Evolutionary conservation across 2,113 vertebrate species (phyloP).

Genomic region (Carettochelys insculpta): DNA sequence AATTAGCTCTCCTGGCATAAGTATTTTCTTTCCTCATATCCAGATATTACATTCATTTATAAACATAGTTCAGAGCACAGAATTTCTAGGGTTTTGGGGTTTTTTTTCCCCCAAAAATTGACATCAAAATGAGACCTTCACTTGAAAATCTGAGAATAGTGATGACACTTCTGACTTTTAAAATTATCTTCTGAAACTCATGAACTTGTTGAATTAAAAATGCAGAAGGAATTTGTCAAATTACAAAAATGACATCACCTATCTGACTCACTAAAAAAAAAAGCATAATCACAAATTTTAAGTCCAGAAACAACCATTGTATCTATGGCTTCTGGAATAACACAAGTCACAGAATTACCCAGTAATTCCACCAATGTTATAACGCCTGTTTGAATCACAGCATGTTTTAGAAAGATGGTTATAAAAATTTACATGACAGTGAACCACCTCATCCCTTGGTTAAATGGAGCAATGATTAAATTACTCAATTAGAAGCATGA

Average conservation of each 20-base stretch:
- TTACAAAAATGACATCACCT: neutral
- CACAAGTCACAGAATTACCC: neutral
- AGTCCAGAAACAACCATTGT: neutral
- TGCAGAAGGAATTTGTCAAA: neutral
- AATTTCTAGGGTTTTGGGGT: too few species aligned
- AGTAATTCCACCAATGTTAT: neutral
- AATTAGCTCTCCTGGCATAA: neutral
- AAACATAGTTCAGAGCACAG: too few species aligned
- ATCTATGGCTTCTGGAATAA: neutral
- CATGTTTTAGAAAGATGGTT: neutral
- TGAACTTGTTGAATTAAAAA: neutral
- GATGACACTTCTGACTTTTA: neutral
- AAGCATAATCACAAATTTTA: neutral
- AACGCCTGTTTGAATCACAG: neutral
- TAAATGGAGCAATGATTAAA: neutral
- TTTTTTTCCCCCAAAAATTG: neutral
- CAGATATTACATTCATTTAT: neutral
- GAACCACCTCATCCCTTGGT: neutral
- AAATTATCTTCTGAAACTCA: neutral
- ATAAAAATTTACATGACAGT: neutral
- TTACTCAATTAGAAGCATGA: neutral
- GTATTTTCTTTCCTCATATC: neutral
- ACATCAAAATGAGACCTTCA: neutral
- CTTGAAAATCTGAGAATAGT: neutral
- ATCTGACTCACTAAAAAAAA: neutral